Percentiles rank a stretch among this genome's conserved stretches.
Conservation (phyloP, 2,113 vertebrate species). For the Odontophorus gujanensis region DNA sequence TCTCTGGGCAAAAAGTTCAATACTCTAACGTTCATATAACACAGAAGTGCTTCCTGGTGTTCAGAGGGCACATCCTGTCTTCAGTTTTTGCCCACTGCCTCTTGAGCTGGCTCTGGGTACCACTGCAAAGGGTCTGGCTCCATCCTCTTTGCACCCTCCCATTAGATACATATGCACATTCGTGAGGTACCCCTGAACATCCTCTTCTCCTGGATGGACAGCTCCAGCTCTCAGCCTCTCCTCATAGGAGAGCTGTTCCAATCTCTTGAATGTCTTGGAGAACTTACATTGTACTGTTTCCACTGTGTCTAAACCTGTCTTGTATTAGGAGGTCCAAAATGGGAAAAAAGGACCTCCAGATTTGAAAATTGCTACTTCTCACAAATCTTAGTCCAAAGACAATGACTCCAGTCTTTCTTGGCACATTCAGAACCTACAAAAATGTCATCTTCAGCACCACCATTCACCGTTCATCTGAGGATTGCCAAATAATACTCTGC, state of each 20-base stretch:
- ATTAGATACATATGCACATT: not conserved
- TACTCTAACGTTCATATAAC: too few relatives aligned
- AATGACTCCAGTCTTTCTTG: not conserved
- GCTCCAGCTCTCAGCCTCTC: not conserved
- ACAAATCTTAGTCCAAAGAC: not conserved
- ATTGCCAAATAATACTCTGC: not conserved
- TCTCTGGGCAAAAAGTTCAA: not conserved
- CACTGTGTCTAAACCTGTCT: not conserved
- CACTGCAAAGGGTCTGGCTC: not conserved
- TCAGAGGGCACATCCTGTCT: not conserved
- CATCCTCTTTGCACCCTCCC: not conserved
- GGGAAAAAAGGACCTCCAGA: not conserved
- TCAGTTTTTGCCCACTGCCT: not conserved
- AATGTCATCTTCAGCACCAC: accelerated
- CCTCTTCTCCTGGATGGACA: not conserved
- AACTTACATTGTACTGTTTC: not conserved
- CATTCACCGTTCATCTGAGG: not conserved
- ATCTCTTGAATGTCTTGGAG: not conserved
- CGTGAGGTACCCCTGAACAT: not conserved
- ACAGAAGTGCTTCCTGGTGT: not conserved
- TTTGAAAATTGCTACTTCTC: not conserved
- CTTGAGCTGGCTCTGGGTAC: not conserved
- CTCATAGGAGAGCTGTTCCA: not conserved
- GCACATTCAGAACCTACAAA: not conserved
- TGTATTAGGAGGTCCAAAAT: not conserved